Evolutionary conservation across 2,113 vertebrate genomes (phyloP).

Genomic region (Chloroceryle aenea): DNA sequence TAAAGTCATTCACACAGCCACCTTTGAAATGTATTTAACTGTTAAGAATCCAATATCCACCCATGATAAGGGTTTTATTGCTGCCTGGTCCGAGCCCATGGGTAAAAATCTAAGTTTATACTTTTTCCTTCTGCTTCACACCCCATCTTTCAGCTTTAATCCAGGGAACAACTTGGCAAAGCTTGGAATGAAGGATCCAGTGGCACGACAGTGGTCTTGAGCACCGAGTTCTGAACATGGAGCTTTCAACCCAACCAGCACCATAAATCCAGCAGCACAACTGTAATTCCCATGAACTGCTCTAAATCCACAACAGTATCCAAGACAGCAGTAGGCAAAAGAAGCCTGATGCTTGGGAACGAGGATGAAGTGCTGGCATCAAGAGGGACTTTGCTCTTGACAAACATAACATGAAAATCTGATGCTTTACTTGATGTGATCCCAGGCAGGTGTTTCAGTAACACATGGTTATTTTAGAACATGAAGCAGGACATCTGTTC

Average conservation of each 20-base stretch:
- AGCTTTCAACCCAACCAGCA: background rate
- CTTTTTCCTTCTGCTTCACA: background rate
- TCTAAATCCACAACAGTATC: rapidly evolving
- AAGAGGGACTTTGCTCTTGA: background rate
- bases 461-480: background rate
- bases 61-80: background rate
- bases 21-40: background rate
- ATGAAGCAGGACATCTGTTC: slow-evolving; percentile 6
- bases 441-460: background rate
- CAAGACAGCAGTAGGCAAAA: background rate
- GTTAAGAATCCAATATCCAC: background rate
- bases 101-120: background rate
- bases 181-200: background rate
- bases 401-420: background rate
- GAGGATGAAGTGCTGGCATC: background rate
- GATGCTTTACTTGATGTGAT: background rate
- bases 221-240: background rate
- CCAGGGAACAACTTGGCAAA: background rate
- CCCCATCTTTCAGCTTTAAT: background rate
- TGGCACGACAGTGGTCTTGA: rapidly evolving
- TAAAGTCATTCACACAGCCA: background rate
- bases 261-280: background rate
- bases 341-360: background rate
- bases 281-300: background rate
- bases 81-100: background rate